These are phyloP conservation scores for Sorex araneus DNA, from an alignment of 2,113 vertebrate genomes.

Conservation along the genomic window DNA sequence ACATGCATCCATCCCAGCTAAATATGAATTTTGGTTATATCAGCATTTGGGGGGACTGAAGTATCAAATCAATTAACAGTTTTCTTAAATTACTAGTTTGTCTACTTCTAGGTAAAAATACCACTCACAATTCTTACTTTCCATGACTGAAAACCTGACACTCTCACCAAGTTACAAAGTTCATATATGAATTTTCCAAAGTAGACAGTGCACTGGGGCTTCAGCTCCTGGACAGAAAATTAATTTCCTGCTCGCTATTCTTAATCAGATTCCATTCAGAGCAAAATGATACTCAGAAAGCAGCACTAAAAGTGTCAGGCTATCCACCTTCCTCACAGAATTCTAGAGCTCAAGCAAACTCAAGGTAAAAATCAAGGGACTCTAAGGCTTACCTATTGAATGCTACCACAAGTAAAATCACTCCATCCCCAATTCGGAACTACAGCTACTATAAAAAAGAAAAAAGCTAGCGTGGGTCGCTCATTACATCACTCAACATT, in stretches of 20 bases:
- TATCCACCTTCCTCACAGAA: neutral
- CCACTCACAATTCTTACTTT: neutral
- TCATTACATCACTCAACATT: neutral
- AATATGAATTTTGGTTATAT: neutral
- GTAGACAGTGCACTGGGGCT: neutral
- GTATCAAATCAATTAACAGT: constrained; percentile 20
- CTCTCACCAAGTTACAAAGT: neutral
- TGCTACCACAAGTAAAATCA: neutral
- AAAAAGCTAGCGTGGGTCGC: neutral
- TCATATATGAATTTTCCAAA: neutral
- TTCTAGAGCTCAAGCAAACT: neutral
- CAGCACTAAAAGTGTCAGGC: neutral
- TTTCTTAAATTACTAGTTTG: neutral
- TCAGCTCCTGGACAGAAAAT: neutral
- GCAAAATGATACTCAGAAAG: constrained; percentile 8
- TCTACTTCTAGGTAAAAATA: neutral
- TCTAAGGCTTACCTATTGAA: neutral
- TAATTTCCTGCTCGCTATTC: neutral
- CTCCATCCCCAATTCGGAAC: neutral
- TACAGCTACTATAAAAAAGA: neutral
- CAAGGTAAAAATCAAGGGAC: neutral
- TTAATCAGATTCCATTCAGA: neutral
- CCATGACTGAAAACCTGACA: neutral
- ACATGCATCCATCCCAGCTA: neutral
- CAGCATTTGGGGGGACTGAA: neutral